These are phyloP conservation scores for Leptinotarsa rubiginosa DNA, from an alignment of 2,888 invertebrate species.

Conservation along the genomic window DNA sequence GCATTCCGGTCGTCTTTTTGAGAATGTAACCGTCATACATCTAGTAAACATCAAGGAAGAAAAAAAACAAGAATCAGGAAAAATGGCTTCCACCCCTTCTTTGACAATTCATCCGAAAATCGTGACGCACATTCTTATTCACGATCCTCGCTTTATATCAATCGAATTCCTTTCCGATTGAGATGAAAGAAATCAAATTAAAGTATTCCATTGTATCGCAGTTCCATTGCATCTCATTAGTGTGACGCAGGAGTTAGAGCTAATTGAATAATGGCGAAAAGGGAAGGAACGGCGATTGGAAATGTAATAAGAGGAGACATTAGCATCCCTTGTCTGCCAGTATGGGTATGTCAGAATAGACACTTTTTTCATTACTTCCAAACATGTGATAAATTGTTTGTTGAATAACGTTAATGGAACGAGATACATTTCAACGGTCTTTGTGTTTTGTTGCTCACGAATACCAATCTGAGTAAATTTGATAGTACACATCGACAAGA, in stretches of 20 bases:
- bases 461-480: too few species aligned
- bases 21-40: not conserved
- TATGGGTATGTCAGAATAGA: too few species aligned
- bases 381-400: too few species aligned
- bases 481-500: too few species aligned
- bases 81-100: not conserved
- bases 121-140: not conserved
- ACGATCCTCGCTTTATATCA: constrained; percentile 35
- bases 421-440: too few species aligned
- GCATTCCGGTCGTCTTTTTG: too few species aligned
- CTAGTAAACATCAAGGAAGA: not conserved
- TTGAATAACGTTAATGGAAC: too few species aligned
- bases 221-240: constrained; percentile 62
- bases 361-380: too few species aligned
- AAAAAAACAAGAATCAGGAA: not conserved
- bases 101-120: constrained; percentile 4
- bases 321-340: not conserved
- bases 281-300: constrained; percentile 28
- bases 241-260: constrained; percentile 53
- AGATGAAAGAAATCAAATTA: constrained; percentile 56
- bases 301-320: constrained; percentile 22
- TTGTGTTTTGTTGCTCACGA: too few species aligned
- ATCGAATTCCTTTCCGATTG: constrained; percentile 43
- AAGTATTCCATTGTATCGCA: constrained; percentile 57
- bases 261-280: constrained; percentile 58